Evolutionary conservation across 1,140 invertebrate species (phyloP), one percentile per base, ranked within the genome.

Genomic region (Drosophila quadrilineata): DNA sequence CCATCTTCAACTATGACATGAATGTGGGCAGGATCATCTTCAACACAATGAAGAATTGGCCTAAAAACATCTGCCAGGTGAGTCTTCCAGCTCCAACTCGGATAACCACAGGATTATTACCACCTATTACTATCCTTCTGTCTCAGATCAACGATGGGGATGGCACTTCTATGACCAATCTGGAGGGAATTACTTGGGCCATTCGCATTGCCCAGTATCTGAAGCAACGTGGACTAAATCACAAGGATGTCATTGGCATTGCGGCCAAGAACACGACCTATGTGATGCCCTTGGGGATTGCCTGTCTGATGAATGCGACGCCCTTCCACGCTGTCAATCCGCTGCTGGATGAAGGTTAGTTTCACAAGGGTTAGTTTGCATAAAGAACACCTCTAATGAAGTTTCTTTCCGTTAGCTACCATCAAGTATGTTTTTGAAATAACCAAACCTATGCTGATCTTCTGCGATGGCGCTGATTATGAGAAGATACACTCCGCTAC

Each of bases 161-260:
- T 45, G 85, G 77, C 2, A 73, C 68, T 3, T 1, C 58, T 2
- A 49, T 86, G 3, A 88, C 87, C 8, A 77, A 71, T 28, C 50
- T 31, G 2, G 54, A 82, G 48, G 62, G 56, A 3, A 43, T 88
- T 12, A 73, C 75, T n/a, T 74, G 72, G 72, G 70, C 77, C n/a
- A 75, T 85, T 21, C 77, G 87, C 2, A 73, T 88, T 21, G 87
- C 87, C 0, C 75, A 85, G 48, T 65, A 73, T 5, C 46, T 88
- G 0, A 75, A 82, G 49, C 57, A 68, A 6, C 54, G 79, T 0
- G 72, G 73, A 2, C 33, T 88, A 0, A 66, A 64, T 10, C 56
- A 85, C 12, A 74, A 82, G 29, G 87, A 88, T 62, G 66, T 88
- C 1, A 71, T 88, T 38, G 87, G 87, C 0, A 87, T 88, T 21